These are phyloP conservation scores for Trissolcus basalis DNA, from an alignment of 1,140 invertebrate species.

Conservation along the genomic window DNA sequence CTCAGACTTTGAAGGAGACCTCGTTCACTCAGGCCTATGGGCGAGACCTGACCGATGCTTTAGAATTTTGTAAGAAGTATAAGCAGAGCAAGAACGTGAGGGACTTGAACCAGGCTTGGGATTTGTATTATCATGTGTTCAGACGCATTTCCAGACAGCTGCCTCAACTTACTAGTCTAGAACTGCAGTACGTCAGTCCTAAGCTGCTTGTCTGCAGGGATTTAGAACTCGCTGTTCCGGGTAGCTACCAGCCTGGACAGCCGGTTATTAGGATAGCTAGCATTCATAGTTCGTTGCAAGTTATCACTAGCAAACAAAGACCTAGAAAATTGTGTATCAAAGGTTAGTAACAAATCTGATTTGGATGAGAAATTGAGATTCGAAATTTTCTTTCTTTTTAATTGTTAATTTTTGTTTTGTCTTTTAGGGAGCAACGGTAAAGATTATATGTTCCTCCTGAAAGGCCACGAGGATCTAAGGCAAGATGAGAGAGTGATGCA, in stretches of 20 bases:
- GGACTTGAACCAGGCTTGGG: conserved; percentile 98
- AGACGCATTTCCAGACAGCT: conserved; percentile 95
- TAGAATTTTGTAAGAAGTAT: conserved; percentile 94
- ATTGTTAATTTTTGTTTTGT: neutral
- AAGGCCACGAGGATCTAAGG: conserved; percentile 98
- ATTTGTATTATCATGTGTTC: conserved; percentile 98
- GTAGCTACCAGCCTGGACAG: conserved; percentile 94
- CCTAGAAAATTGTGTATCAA: conserved; percentile 96
- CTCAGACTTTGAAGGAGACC: conserved; percentile 96
- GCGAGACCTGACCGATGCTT: conserved; percentile 93
- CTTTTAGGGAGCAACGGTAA: conserved; percentile 94
- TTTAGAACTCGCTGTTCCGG: conserved; percentile 95
- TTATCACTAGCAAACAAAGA: conserved; percentile 98
- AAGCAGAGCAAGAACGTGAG: conserved; percentile 89
- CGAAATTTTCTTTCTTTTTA: neutral
- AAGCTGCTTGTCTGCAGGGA: conserved; percentile 92
- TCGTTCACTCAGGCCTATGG: conserved; percentile 98
- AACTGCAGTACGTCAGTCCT: conserved; percentile 97
- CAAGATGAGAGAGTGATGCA: conserved; percentile 99
- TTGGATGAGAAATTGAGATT: too few species aligned
- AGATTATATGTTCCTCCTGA: conserved; percentile 98
- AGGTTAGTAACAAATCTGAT: too few species aligned
- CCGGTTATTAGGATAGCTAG: conserved; percentile 90
- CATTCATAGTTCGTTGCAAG: conserved; percentile 88
- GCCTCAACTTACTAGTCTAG: conserved; percentile 90